Evolutionary conservation across 2,113 vertebrate species (phyloP).

Genomic region (Engraulis encrasicolus): DNA sequence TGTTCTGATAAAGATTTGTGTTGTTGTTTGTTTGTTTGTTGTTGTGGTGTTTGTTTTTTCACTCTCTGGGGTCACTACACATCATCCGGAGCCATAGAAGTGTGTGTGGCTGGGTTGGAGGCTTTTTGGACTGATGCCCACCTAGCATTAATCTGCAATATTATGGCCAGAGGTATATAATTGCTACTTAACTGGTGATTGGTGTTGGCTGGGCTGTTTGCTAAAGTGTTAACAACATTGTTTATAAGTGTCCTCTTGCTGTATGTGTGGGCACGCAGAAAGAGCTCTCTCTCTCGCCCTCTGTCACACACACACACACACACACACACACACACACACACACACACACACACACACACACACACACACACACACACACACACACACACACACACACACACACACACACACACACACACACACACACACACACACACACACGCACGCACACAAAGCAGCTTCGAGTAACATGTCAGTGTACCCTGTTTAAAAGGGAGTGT

Average conservation of each 20-base stretch:
- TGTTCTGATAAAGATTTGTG: neutral
- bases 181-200: neutral
- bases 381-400: no score
- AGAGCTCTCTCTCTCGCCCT: no score
- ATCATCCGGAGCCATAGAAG: neutral
- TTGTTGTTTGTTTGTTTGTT: neutral
- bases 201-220: slow-evolving; percentile 1
- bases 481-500: no score
- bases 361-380: no score
- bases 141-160: neutral
- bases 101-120: neutral
- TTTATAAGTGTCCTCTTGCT: neutral
- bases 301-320: no score
- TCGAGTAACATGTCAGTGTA: no score
- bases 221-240: neutral
- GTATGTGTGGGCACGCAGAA: neutral
- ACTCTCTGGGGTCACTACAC: neutral
- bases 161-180: slow-evolving; percentile 5
- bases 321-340: no score
- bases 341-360: no score
- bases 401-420: no score
- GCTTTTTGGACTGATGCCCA: neutral
- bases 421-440: no score
- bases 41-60: neutral
- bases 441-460: no score